Evolutionary conservation across 2,113 vertebrate species (phyloP).

Genomic region (Sphaerodactylus townsendi): DNA sequence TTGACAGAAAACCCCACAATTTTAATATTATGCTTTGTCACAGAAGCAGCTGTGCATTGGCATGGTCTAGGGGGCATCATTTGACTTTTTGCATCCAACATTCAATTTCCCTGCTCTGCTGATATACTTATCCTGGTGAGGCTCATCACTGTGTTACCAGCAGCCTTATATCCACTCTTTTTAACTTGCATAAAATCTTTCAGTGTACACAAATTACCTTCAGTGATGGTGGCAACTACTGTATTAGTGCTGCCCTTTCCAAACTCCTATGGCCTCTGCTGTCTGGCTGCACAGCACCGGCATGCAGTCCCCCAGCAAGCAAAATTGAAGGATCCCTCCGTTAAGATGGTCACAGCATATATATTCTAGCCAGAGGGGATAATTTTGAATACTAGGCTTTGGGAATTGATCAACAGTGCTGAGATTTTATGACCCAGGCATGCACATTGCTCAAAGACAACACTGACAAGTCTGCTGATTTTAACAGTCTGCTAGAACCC

Average conservation of each 20-base stretch:
- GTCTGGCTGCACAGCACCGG: background rate
- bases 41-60: background rate
- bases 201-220: too few relatives aligned
- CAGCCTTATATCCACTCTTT: background rate
- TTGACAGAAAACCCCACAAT: background rate
- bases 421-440: constrained; percentile 48
- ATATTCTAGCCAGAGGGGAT: background rate
- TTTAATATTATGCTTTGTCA: background rate
- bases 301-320: background rate
- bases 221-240: background rate
- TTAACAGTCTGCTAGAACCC: constrained; percentile 39
- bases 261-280: background rate
- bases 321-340: background rate
- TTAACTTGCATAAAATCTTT: background rate
- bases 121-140: background rate
- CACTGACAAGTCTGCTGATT: constrained; percentile 42
- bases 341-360: background rate
- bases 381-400: background rate
- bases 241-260: too few relatives aligned
- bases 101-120: background rate
- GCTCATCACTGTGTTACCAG: background rate
- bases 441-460: constrained; percentile 47
- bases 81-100: background rate
- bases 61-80: too few relatives aligned
- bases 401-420: background rate